These are phyloP conservation scores for Drosophila tripunctata DNA, from an alignment of 2,888 invertebrate species.

Conservation along the genomic window DNA sequence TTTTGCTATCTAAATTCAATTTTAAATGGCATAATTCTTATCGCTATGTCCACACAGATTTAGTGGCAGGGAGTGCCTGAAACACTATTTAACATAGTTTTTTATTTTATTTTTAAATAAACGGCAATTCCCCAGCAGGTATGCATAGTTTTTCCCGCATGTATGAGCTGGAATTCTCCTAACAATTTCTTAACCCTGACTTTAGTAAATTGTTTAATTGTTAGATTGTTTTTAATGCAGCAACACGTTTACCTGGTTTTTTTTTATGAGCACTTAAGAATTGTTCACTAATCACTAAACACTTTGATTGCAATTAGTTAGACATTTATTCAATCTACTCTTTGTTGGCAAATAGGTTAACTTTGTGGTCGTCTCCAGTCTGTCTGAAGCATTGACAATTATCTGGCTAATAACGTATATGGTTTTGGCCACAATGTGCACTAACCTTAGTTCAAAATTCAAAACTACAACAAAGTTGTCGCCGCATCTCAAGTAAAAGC, in stretches of 20 bases:
- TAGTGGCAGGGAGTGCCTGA: neutral
- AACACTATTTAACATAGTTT: neutral
- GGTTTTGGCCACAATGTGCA: constrained; percentile 41
- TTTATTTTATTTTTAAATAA: neutral
- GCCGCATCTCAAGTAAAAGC: constrained; percentile 59
- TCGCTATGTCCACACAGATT: too few relatives aligned
- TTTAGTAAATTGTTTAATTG: constrained; percentile 11
- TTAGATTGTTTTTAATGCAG: constrained; percentile 12
- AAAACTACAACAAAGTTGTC: constrained; percentile 71
- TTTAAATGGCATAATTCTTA: constrained; percentile 3
- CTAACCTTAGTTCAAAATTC: constrained; percentile 61
- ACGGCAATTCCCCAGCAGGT: neutral
- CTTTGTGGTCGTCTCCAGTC: constrained; percentile 13
- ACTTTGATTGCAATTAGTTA: constrained; percentile 25
- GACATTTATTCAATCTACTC: neutral
- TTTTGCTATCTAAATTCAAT: constrained; percentile 12
- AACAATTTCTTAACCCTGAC: constrained; percentile 8
- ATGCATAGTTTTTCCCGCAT: constrained; percentile 1
- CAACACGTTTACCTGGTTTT: constrained; percentile 19
- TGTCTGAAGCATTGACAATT: constrained; percentile 51
- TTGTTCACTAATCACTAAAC: constrained; percentile 22
- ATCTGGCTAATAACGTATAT: constrained; percentile 12
- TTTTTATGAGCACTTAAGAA: constrained; percentile 28
- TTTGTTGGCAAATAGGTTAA: constrained; percentile 31
- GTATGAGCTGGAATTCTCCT: constrained; percentile 3